Evolutionary conservation across 1,140 invertebrate species (phyloP), one percentile per base, ranked within the genome.

Genomic region (Drosophila quadrilineata): DNA sequence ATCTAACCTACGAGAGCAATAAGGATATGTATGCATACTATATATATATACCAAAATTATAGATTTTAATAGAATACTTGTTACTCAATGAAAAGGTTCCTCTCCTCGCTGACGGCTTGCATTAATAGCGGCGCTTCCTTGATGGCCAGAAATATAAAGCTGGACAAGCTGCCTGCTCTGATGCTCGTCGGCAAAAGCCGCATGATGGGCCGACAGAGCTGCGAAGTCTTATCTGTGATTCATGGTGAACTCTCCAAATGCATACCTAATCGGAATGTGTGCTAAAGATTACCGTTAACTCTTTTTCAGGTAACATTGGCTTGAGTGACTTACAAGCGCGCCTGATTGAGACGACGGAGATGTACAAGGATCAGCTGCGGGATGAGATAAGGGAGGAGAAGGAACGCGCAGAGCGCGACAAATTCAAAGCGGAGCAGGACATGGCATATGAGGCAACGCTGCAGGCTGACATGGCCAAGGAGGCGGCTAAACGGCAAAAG

Each of bases 341-440:
- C 64, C 91, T 99, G 54, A 95, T 98, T 71, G 95, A 97, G 90
- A 94, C 95, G 29, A 92, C 95, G 24, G 96, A 98, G 77, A 92
- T 96, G 68, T 98, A 97, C 88, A 92, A 92, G 65, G 92, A 94
- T 70, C 95, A 96, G 86, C 93, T 96, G 75, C 92, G 93, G 64
- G 92, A 93, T 21, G 97, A 98, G 91, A 94, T 96, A 53, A 91
- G 92, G 10, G 93, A 98, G 80, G 97, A 98, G 91, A 92, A 96
- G 59, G 96, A 98, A 89, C 90, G 97, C 67, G 94, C 95, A 63
- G 96, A 95, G 2, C 91, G 97, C 70, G 96, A 98, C 90, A 92
- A 92, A 71, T 96, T 98, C 8, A 98, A 98, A 90, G 92, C 94
- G 68, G 97, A 98, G 90, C 97, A 99, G 91, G 97, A 99, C 91